Base-by-base conservation (phyloP, 2,797 vertebrate genomes). In the Potorous gilbertii region DNA sequence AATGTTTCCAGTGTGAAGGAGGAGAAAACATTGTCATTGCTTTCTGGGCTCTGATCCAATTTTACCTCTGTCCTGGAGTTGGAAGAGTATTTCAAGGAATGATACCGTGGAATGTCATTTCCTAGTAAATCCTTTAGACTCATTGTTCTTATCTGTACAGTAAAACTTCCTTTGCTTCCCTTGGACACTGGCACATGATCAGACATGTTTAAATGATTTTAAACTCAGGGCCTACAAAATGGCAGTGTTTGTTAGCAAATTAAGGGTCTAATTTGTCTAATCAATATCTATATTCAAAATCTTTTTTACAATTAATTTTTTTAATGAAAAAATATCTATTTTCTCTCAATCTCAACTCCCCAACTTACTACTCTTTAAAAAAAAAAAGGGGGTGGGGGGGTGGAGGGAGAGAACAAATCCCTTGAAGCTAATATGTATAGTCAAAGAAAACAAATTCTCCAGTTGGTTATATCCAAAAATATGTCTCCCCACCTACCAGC, bases 1-100 rank as follows among this genome's bases (percentile, higher is more conserved):
- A 74, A 40, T 92, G 93, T 97, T 93, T 91, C 59, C 28, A 52
- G 87, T 94, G 87, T 94, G 92, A 95, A 95, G 97, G 95, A 93
- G 90, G 81, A 92, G 90, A 94, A 97, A 96, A 95, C 5, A 96
- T 46, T 89, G 74, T 93, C 62, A 24, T 66, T 94, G 93, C 31
- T 92, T 56, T 29, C 24, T 93, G 29, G 74, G 57, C 21, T 91
- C 55, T 96, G 94, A 90, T 95, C 56, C 89, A 94, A 40, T 54
- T 40, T 93, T 62, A 46, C 46, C 27, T 95, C 21, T 96, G 91
- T 96, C 21, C 10, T 27, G 55, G 66, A 50, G 31, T 87, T 57
- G 59, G 74, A 94, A 87, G 66, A 87, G 34, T 28, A 95, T 91
- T 91, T 93, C 55, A 31, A 54, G 96, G 55, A 93, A 27, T 29